phyloP scores from a whole-genome alignment of 2,113 vertebrate genomes.

The Bufo bufo region DNA sequence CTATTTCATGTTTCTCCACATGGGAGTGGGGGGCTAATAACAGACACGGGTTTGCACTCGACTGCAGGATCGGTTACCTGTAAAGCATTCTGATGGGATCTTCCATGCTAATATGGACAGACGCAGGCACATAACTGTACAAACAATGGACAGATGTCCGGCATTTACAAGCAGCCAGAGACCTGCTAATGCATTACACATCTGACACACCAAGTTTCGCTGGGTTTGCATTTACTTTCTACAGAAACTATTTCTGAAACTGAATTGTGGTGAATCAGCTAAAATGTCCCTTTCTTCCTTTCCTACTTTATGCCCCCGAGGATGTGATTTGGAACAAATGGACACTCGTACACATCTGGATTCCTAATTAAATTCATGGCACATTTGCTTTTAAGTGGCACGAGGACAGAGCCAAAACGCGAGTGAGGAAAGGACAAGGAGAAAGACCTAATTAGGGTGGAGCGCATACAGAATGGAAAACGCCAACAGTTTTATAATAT shows the following conservation, averaged over 20 bases:
- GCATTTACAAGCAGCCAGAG: slow-evolving; percentile 22
- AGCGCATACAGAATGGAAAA: not conserved
- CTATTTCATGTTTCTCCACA: not conserved
- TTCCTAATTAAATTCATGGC: slow-evolving; percentile 63
- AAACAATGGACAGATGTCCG: slow-evolving; percentile 39
- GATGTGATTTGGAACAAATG: slow-evolving; percentile 62
- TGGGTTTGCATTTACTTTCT: not conserved
- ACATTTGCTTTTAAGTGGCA: slow-evolving; percentile 57
- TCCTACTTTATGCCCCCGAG: slow-evolving; percentile 47
- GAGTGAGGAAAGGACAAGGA: slow-evolving; percentile 38
- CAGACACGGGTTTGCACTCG: not conserved
- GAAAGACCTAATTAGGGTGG: slow-evolving; percentile 22
- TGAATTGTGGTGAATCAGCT: slow-evolving; percentile 29
- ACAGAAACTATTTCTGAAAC: slow-evolving; percentile 2
- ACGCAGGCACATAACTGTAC: not conserved
- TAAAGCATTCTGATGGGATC: slow-evolving; percentile 18
- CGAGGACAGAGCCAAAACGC: slow-evolving; percentile 51
- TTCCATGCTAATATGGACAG: not conserved
- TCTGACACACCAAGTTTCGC: not conserved
- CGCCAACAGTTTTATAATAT: not conserved
- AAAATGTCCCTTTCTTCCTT: not conserved
- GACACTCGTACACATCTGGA: slow-evolving; percentile 65
- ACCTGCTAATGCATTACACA: not conserved
- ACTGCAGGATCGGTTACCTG: not conserved
- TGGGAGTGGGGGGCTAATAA: not conserved